phyloP scores from a whole-genome alignment of 2,113 vertebrate species.

The Fukomys damarensis region DNA sequence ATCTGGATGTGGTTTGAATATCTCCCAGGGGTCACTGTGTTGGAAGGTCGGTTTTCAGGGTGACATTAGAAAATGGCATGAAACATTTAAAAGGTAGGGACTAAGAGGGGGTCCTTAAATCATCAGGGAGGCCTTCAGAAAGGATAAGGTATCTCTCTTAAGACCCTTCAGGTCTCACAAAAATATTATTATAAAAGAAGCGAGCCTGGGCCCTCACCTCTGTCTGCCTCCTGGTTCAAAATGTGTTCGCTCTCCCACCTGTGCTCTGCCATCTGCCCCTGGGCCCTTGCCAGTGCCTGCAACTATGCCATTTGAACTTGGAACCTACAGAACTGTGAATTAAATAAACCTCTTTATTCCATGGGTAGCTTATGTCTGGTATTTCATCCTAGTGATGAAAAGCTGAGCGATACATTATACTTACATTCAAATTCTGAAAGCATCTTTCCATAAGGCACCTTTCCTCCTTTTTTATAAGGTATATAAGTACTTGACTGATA shows the following conservation, averaged over 20 bases:
- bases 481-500: slow-evolving; percentile 2
- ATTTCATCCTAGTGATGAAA: neutral
- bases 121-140: neutral
- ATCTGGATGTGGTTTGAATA: neutral
- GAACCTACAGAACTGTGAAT: neutral
- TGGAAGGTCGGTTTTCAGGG: neutral
- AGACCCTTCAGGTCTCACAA: neutral
- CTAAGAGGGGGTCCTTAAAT: neutral
- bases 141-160: neutral
- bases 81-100: neutral
- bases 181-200: neutral
- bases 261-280: neutral
- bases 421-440: slow-evolving; percentile 37
- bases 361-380: neutral
- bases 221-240: neutral
- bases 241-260: neutral
- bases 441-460: neutral
- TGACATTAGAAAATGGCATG: neutral
- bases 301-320: neutral
- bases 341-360: neutral
- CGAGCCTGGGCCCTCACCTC: neutral
- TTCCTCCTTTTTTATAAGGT: slow-evolving; percentile 17
- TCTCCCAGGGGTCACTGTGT: neutral
- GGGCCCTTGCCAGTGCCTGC: neutral
- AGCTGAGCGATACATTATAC: neutral